phyloP scores from a whole-genome alignment of 2,113 vertebrate species.

The Amphilophus citrinellus region DNA sequence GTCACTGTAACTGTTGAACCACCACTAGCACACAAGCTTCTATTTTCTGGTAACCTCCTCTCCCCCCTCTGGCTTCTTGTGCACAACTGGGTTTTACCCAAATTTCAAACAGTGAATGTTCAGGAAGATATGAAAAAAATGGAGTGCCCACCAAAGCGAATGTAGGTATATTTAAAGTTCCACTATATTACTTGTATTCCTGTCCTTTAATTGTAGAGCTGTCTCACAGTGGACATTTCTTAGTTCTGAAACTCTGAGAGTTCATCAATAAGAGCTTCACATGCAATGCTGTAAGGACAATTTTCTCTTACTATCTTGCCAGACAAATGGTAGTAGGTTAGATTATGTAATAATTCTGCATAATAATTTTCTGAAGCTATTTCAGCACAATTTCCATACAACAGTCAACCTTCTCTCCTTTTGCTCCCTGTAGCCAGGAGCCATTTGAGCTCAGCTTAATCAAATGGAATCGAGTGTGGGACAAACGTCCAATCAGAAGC shows the following conservation, averaged over 20 bases:
- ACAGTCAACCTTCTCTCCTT: slow-evolving; percentile 4
- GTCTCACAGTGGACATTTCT: not conserved
- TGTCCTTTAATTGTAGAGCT: not conserved
- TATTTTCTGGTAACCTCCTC: not conserved
- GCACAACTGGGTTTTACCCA: too few species aligned
- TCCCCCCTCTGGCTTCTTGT: too few species aligned
- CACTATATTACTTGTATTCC: not conserved
- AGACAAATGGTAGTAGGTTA: slow-evolving; percentile 16
- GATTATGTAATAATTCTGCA: slow-evolving; percentile 4
- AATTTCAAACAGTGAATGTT: too few species aligned
- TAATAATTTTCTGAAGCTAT: slow-evolving; percentile 5
- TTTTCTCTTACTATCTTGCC: not conserved
- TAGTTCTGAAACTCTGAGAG: not conserved
- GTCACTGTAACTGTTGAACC: not conserved
- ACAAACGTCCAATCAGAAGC: slow-evolving; percentile 62
- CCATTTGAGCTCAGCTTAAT: slow-evolving; percentile 57
- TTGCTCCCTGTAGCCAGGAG: slow-evolving; percentile 24
- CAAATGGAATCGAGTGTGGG: slow-evolving; percentile 58
- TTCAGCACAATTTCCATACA: slow-evolving; percentile 4
- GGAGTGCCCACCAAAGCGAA: not conserved
- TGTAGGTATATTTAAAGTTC: not conserved
- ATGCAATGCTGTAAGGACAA: not conserved
- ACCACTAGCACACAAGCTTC: not conserved
- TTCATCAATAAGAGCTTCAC: not conserved
- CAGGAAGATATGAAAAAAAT: not conserved